Base-by-base conservation (phyloP, 2,888 invertebrate species). In the Tetanocera ferruginea region DNA sequence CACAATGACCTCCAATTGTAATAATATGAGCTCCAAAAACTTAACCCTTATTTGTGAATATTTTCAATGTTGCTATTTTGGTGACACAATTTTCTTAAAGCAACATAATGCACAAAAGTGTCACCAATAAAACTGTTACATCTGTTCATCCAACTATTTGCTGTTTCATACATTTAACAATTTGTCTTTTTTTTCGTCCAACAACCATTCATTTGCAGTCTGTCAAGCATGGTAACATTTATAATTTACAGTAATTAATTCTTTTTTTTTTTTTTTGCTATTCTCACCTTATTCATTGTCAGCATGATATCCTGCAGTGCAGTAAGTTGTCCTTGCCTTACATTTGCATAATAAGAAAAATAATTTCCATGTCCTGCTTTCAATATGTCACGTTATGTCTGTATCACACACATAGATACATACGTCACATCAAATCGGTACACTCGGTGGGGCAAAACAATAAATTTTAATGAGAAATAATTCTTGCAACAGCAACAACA, bases 391-490 rank as follows among this genome's bases (percentile, higher is more conserved):
- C 43, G 37, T 34, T 34, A 60, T 60, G 28, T 60, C 31, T 9
- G 64, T n/a, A 64, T 31, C 5, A 34, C 34, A 31, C 34, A 66
- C 37, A 66, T 34, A 60, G 60, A 60, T 28, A 23, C 25, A 60
- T 28, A 60, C 28, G 17, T 60, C 25, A 60, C 28, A 9, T 23
- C 28, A 28, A 25, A 60, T 60, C 11, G 43, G 52, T 31, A 70
- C 31, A 72, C 43, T 72, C 28, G 72, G 5, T 23, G 28, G 23
- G 60, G 60, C 25, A 71, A 49, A 19, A 72, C 60, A 72, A 72
- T 72, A 60, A 57, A 72, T 72, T 72, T 72, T 72, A 72, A 72
- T 72, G 57, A 72, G 43, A 72, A 72, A 60, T 43, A 57, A 60
- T 72, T 43, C 43, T 60, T 23, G 28, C 60, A 66, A 66, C 64